These are phyloP conservation scores for Xanthia icteritia DNA, from an alignment of 2,888 invertebrate genomes.

Conservation along the genomic window DNA sequence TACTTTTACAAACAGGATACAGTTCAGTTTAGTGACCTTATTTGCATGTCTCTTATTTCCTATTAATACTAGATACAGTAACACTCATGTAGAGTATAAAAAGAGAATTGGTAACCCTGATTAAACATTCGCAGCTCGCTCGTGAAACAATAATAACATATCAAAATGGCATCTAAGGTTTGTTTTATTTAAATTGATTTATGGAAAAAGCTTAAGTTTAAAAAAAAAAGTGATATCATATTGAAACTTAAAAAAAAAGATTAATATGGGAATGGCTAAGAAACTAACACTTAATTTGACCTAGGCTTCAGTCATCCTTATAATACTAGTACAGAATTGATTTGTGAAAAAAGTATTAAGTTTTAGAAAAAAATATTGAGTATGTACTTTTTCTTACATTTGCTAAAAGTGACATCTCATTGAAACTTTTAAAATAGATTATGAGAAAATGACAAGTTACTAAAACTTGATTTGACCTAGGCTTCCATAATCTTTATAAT, in stretches of 20 bases:
- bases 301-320: too few relatives aligned
- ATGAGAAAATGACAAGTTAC: rapidly evolving
- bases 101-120: conserved; percentile 77
- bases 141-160: conserved; percentile 83
- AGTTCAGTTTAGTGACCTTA: conserved; percentile 38
- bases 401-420: neutral
- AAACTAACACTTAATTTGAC: too few relatives aligned
- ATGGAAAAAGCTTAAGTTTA: neutral
- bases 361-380: neutral
- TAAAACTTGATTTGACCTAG: neutral
- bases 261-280: too few relatives aligned
- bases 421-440: neutral
- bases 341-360: neutral
- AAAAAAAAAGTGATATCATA: neutral
- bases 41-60: conserved; percentile 48
- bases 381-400: neutral
- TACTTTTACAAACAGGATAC: conserved; percentile 19
- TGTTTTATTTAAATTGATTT: conserved; percentile 22
- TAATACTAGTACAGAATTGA: neutral
- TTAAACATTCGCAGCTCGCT: conserved; percentile 86
- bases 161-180: conserved; percentile 89
- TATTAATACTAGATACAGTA: conserved; percentile 16
- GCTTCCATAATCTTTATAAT: too few relatives aligned
- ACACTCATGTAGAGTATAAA: conserved; percentile 70
- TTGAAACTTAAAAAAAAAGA: neutral